Evolutionary conservation across 2,113 vertebrate genomes (phyloP), one percentile per base, ranked within the genome.

Genomic region (Oenanthe melanoleuca): DNA sequence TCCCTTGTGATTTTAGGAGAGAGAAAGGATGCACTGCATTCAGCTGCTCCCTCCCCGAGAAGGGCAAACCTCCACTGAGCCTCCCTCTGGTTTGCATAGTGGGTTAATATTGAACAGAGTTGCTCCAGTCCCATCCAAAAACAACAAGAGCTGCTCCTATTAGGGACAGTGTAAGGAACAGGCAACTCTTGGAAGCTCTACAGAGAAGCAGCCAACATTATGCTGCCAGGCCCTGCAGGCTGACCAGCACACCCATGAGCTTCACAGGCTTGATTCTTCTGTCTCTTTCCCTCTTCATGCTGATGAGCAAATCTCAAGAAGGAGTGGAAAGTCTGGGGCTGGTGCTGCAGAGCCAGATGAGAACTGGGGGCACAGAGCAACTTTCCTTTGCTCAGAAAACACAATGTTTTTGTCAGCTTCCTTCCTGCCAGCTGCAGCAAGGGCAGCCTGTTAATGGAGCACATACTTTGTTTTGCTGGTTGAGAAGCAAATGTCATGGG

Each of bases 401-500:
- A 59, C 0, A 0, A 20, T 2, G 3, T 28, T 93, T 86, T 21
- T 38, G 45, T 72, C 85, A 92, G 63, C 63, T 71, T 89, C 73
- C 87, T 80, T 91, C 86, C 86, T 86, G 55, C 63, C 77, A 34
- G 61, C 49, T 89, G 61, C 69, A 87, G 57, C 61, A 49, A 53
- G 61, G 64, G 77, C 57, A 34, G 74, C 57, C 57, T 12, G 1
- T 26, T 63, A 71, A 65, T 0, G 0, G 33, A 84, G 61, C 45
- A 87, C 0, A 0, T 55, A 71, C 73, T 92, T 71, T 26, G 45
- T 71, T 88, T 60, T 71, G 69, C 83, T 87, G 73, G 70, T 79
- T 49, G 69, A 72, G 92, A 96, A 88, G 49, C 47, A 84, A 91
- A 55, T 65, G 47, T 49, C 82, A 78, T 33, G 56, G 60, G 80